Percentiles rank a stretch among this genome's conserved stretches.
Conservation (phyloP, 2,797 vertebrate species). For the Setipinna tenuifilis region DNA sequence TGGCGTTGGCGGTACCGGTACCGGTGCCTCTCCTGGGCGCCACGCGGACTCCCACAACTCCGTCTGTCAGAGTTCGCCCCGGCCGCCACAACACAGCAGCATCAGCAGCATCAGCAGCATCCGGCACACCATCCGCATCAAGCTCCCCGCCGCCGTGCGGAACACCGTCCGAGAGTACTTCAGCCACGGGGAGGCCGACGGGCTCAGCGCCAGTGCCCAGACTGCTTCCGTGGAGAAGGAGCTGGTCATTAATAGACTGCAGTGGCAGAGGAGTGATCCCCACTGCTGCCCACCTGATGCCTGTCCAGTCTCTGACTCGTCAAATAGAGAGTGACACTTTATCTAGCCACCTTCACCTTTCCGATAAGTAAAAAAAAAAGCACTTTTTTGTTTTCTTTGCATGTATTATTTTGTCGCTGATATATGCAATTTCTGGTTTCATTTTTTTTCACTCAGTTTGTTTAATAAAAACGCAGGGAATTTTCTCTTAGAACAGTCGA, state of each 20-base stretch:
- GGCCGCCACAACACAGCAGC: slow-evolving; percentile 46
- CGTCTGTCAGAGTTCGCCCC: slow-evolving; percentile 33
- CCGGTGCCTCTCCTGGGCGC: neutral
- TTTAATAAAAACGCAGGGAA: neutral
- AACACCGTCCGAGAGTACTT: slow-evolving; percentile 74
- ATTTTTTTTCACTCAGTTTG: neutral
- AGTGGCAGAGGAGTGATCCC: slow-evolving; percentile 54
- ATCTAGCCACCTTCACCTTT: slow-evolving; percentile 50
- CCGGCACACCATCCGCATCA: slow-evolving; percentile 71
- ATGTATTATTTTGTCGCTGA: neutral
- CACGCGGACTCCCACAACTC: neutral
- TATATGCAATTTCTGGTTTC: neutral
- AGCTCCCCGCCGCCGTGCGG: slow-evolving; percentile 68
- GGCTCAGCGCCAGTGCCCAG: slow-evolving; percentile 31
- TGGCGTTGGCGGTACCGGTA: neutral
- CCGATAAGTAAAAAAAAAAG: neutral
- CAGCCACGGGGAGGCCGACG: slow-evolving; percentile 43
- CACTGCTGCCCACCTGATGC: slow-evolving; percentile 43
- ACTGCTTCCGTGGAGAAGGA: slow-evolving; percentile 57
- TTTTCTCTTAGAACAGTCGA: neutral
- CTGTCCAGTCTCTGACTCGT: neutral
- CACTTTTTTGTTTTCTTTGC: neutral
- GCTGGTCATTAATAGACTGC: slow-evolving; percentile 57
- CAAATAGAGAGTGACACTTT: slow-evolving; percentile 63
- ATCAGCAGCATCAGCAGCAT: slow-evolving; percentile 39